Evolutionary conservation across 2,113 vertebrate genomes (phyloP).

Genomic region (Dendrocopos noguchii): DNA sequence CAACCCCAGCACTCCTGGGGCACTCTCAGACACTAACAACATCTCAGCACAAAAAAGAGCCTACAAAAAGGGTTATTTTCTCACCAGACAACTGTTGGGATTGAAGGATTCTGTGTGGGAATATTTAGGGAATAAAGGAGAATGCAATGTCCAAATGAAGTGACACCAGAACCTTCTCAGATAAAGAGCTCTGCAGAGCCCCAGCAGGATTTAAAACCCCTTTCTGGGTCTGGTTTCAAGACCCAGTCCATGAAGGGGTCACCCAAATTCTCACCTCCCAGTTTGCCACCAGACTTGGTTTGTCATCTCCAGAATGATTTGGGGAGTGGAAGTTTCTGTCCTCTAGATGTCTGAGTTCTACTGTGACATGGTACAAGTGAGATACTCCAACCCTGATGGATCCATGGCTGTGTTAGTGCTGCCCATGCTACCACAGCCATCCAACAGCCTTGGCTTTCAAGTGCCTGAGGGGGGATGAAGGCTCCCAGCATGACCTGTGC

Average conservation of each 20-base stretch:
- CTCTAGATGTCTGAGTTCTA: background rate
- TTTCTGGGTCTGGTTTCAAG: background rate
- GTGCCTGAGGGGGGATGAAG: background rate
- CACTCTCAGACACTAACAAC: background rate
- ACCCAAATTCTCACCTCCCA: background rate
- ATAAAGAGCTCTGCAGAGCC: background rate
- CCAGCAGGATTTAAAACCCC: background rate
- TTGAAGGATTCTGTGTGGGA: background rate
- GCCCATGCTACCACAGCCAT: background rate
- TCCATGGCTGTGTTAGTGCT: background rate
- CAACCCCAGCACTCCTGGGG: background rate
- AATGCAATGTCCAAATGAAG: background rate
- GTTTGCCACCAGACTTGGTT: background rate
- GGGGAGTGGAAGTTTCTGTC: background rate
- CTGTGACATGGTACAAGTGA: rapidly evolving
- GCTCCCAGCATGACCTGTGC: background rate
- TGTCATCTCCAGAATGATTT: background rate
- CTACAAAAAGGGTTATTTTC: background rate
- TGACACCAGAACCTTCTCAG: background rate
- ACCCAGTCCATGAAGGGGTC: rapidly evolving
- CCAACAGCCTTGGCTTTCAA: background rate
- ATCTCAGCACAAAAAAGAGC: rapidly evolving
- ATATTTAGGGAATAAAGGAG: background rate
- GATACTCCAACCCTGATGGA: background rate
- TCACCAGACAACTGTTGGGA: background rate